Conservation (phyloP, 1,140 invertebrate genomes). For the Bombus difficillimus region DNA sequence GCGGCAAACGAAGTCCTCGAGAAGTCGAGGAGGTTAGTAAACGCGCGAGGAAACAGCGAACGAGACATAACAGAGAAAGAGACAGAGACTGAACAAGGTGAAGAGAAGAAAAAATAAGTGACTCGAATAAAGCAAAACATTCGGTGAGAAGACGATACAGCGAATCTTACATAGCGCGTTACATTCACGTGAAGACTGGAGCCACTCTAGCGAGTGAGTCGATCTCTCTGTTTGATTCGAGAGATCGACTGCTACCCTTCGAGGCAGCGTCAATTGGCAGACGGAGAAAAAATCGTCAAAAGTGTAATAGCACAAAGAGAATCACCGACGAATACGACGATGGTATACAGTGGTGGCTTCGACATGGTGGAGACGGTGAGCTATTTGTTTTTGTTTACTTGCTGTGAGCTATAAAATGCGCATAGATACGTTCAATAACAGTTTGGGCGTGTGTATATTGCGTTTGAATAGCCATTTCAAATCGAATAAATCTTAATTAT, state of each 20-base stretch:
- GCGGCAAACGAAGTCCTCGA: constrained; percentile 57
- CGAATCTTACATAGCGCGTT: constrained; percentile 32
- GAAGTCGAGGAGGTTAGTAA: constrained; percentile 41
- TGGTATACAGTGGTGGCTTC: constrained; percentile 77
- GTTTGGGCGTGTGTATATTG: background rate
- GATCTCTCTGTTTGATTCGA: constrained; percentile 58
- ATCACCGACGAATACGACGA: constrained; percentile 44
- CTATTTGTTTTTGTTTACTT: constrained; percentile 38
- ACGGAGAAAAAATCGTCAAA: constrained; percentile 36
- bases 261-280: constrained; percentile 3
- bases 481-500: background rate
- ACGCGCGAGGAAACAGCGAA: constrained; percentile 25
- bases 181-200: constrained; percentile 33
- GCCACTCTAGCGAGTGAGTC: constrained; percentile 28
- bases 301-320: constrained; percentile 35
- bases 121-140: background rate
- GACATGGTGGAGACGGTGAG: constrained; percentile 80
- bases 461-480: background rate
- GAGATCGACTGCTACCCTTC: constrained; percentile 52
- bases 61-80: background rate
- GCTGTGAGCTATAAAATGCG: background rate
- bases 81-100: constrained; percentile 1
- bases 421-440: background rate
- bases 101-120: background rate
- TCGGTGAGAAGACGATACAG: background rate